Percentiles rank a stretch among this genome's conserved stretches.
These are phyloP conservation scores for Aphidius ervi DNA, from an alignment of 1,140 invertebrate genomes.

Conservation along the genomic window DNA sequence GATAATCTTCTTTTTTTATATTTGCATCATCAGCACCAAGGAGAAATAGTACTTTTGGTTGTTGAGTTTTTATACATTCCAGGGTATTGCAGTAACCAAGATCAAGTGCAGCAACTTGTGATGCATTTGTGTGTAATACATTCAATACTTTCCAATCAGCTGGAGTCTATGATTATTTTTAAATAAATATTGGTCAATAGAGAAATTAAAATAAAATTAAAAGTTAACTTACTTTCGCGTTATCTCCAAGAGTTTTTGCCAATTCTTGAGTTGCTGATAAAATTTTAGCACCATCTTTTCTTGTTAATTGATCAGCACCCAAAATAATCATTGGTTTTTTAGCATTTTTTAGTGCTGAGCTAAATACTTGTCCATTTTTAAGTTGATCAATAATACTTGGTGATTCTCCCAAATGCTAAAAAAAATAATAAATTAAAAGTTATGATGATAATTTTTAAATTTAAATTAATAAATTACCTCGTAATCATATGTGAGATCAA, in stretches of 20 bases:
- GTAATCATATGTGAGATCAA: constrained; percentile 93
- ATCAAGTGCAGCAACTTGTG: constrained; percentile 94
- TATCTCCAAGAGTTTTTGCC: constrained; percentile 55
- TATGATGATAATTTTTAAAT: background rate
- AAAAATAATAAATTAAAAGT: constrained; percentile 8
- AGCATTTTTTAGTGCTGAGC: constrained; percentile 68
- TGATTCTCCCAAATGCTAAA: constrained; percentile 78
- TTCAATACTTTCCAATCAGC: constrained; percentile 79
- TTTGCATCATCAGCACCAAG: constrained; percentile 88
- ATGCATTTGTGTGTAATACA: constrained; percentile 84
- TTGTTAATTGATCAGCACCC: constrained; percentile 77
- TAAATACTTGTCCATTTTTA: constrained; percentile 66
- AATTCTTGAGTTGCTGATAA: constrained; percentile 72
- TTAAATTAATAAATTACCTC: constrained; percentile 55
- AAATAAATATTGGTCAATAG: background rate
- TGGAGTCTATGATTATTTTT: constrained; percentile 36
- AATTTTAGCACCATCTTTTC: constrained; percentile 74
- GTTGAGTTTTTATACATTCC: constrained; percentile 61
- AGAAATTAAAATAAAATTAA: background rate
- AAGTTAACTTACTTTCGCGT: constrained; percentile 38
- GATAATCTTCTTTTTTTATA: constrained; percentile 73
- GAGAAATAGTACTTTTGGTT: constrained; percentile 82
- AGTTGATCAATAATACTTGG: constrained; percentile 70
- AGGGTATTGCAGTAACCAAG: constrained; percentile 85
- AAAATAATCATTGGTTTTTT: constrained; percentile 90